These are phyloP conservation scores for Epizoanthus rinbou DNA, from an alignment of 92 coral and sea anemone genomes.

Conservation along the genomic window DNA sequence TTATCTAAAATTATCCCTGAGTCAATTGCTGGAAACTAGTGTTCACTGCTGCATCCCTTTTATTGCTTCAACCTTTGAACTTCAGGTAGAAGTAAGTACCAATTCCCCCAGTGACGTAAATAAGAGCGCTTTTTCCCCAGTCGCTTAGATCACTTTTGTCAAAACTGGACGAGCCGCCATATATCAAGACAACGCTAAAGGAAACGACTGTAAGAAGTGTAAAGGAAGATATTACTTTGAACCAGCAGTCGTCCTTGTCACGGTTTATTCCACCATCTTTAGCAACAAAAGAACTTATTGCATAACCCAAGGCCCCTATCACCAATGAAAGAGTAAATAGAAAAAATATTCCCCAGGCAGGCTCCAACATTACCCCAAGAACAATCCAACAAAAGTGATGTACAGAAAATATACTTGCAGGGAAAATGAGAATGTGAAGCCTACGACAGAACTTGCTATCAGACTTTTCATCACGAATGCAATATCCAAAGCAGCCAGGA, in stretches of 20 bases:
- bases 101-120: neutral
- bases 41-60: no score
- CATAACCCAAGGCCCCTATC: neutral
- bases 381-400: conserved; percentile 3
- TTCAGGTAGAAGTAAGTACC: neutral
- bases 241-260: no score
- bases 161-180: conserved; percentile 1
- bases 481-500: neutral
- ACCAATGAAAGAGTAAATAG: neutral
- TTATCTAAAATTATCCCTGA: no score
- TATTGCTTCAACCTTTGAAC: neutral
- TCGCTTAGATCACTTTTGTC: neutral
- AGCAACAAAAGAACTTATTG: neutral
- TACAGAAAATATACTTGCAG: neutral
- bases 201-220: neutral
- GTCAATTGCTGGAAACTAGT: no score
- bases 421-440: neutral
- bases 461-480: neutral
- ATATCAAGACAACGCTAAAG: neutral
- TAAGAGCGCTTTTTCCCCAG: conserved; percentile 2
- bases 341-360: conserved; percentile 7
- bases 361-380: neutral
- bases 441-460: neutral
- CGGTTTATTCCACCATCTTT: no score
- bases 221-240: neutral